Percentiles rank a stretch among this genome's conserved stretches.
Conservation (phyloP, 2,888 invertebrate species). For the Theodoxus fluviatilis region DNA sequence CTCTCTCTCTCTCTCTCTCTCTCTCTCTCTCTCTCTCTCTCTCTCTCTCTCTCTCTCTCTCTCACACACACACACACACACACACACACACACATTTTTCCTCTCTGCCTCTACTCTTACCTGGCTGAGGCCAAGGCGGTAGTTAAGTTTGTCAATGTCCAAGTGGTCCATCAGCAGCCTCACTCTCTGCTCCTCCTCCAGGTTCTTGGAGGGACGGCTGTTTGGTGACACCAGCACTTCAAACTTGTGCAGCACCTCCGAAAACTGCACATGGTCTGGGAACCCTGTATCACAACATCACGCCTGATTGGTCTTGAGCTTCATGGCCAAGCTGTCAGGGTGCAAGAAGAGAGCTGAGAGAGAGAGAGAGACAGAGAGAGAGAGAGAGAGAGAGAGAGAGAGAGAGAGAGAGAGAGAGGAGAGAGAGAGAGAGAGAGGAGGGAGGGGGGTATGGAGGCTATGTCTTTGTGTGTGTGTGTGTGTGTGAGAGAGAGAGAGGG, state of each 20-base stretch:
- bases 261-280: constrained; percentile 87
- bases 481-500: not conserved
- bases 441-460: not conserved
- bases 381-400: constrained; percentile 19
- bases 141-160: constrained; percentile 84
- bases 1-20: not conserved
- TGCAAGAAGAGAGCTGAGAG: too few relatives aligned
- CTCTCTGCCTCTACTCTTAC: constrained; percentile 67
- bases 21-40: constrained; percentile 8
- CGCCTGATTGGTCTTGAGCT: too few relatives aligned
- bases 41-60: constrained; percentile 8
- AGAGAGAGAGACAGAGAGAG: not conserved
- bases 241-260: constrained; percentile 88
- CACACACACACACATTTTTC: not conserved
- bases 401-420: constrained; percentile 9
- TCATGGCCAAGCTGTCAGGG: too few relatives aligned
- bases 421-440: not conserved
- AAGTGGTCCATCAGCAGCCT: constrained; percentile 83
- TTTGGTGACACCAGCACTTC: constrained; percentile 67
- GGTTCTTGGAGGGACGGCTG: constrained; percentile 39
- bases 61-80: not conserved
- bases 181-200: constrained; percentile 68
- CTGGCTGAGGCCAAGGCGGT: constrained; percentile 90
- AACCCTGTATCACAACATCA: constrained; percentile 75
- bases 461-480: not conserved